Evolutionary conservation across 1,140 invertebrate genomes (phyloP), one percentile per base, ranked within the genome.

Genomic region (Cataglyphis hispanica): DNA sequence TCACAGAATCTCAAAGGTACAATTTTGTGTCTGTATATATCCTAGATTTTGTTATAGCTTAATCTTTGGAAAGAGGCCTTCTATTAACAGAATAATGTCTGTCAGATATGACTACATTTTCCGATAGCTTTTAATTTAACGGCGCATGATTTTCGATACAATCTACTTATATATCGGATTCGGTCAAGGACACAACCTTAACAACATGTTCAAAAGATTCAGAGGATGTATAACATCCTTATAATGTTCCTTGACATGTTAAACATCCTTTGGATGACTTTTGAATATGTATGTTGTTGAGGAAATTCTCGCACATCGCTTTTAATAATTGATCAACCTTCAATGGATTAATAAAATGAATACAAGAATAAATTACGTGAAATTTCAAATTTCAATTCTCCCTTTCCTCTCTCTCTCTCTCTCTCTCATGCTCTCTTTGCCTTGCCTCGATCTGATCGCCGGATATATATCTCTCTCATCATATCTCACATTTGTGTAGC

Each of bases 11-110:
- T 50, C 13, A 8, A 70, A 85, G 69, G 69, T 81, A 86, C 58
- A 43, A 67, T 77, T 53, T 70, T 16, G 27, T 4, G 37, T 50
- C 40, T 81, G 56, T 37, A 58, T 81, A 43, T 50, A 50, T 50
- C 3, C 46, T 50, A 19, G 46, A 50, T 16, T 50, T 50, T 4
- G 16, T 50, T 50, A 50, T 1, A 50, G 4, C 16, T 72, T 83
- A 87, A 69, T 89, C 88, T 88, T 89, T 89, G 87, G 88, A 89
- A 89, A 83, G 76, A 37, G 66, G 60, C 8, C 22, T 46, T 63
- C 27, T 61, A 40, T 85, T 66, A 56, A 58, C 16, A 50, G 43
- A 60, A 53, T 53, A 56, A 60, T 19, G 81, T 50, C 22, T 25
- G 60, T 81, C 64, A 61, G 75, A 80, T 66, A 85, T 81, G 61